Evolutionary conservation across 2,797 vertebrate species (phyloP), one percentile per base, ranked within the genome.

Genomic region (Distichodus sexfasciatus): DNA sequence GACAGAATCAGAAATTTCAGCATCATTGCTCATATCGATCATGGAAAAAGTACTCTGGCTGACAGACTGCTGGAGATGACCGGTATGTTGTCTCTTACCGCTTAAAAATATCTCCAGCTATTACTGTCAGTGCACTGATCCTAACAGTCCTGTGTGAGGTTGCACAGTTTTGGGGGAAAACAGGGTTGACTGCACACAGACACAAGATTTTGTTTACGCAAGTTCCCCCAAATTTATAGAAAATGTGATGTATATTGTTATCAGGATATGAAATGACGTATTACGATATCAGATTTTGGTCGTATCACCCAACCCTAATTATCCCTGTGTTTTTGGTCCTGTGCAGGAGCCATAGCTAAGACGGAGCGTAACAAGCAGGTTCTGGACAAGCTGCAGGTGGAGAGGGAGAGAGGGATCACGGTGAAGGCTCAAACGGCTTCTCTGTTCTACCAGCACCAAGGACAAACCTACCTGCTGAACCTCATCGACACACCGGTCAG

Each of bases 371-470:
- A 99, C 82, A 96, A 94, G 54, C 97, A 99, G 86, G 97, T 99
- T 69, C 82, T 99, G 86, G 96, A 99, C 89, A 98, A 96, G 76
- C 87, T 99, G 23, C 97, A 98, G 85, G 97, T 99, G 82, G 97
- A 99, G 81, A 87, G 95, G 12, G 96, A 99, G 87, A 88, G 97
- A 79, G 97, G 97, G 46, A 99, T 98, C 79, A 99, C 97, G 0
- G 96, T 99, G 54, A 98, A 99, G 85, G 97, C 97, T 31, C 97
- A 99, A 64, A 97, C 97, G 4, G 97, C 96, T 0, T 94, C 96
- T 8, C 83, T 99, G 6, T 91, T 99, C 70, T 95, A 97, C 78
- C 88, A 3, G 69, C 85, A 88, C 11, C 28, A 89, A 74, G 94
- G 94, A 71, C 84, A 90, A 71, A 90, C 89, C 8, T 95, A 97